phyloP scores from a whole-genome alignment of 2,888 invertebrate genomes.

The Eudasyphora cyanicolor region DNA sequence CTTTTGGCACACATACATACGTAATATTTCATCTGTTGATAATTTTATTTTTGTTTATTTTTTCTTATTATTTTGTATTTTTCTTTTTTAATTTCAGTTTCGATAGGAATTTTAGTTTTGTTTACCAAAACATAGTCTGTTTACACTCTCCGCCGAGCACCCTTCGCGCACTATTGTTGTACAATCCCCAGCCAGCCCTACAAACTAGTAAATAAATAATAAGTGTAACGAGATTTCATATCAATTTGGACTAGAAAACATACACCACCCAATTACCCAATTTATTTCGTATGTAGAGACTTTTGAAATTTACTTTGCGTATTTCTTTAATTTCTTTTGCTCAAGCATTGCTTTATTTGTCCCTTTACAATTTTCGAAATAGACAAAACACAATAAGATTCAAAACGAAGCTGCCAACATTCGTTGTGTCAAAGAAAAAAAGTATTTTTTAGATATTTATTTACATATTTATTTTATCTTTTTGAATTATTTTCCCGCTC shows the following conservation, averaged over 20 bases:
- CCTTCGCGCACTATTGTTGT: constrained; percentile 3
- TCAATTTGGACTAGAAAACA: not conserved
- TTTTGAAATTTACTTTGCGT: constrained; percentile 20
- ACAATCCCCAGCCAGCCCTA: not conserved
- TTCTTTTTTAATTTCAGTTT: constrained; percentile 37
- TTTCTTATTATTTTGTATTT: constrained; percentile 19
- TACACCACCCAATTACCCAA: not conserved
- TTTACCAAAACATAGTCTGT: constrained; percentile 3
- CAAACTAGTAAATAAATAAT: no score
- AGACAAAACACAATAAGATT: constrained; percentile 4
- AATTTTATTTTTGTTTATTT: constrained; percentile 27
- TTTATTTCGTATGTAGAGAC: not conserved
- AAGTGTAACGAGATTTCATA: not conserved
- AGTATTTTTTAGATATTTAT: constrained; percentile 33
- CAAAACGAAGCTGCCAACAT: constrained; percentile 5
- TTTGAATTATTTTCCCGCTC: not conserved
- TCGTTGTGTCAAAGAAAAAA: not conserved
- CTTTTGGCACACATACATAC: not conserved
- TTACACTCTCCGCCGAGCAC: not conserved
- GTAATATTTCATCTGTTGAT: not conserved
- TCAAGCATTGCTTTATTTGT: constrained; percentile 34
- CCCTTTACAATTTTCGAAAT: constrained; percentile 30
- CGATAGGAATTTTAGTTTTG: constrained; percentile 17
- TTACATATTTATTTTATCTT: constrained; percentile 12
- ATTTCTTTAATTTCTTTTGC: not conserved